Evolutionary conservation across 2,797 vertebrate species (phyloP).

Genomic region (Valencia hispanica): DNA sequence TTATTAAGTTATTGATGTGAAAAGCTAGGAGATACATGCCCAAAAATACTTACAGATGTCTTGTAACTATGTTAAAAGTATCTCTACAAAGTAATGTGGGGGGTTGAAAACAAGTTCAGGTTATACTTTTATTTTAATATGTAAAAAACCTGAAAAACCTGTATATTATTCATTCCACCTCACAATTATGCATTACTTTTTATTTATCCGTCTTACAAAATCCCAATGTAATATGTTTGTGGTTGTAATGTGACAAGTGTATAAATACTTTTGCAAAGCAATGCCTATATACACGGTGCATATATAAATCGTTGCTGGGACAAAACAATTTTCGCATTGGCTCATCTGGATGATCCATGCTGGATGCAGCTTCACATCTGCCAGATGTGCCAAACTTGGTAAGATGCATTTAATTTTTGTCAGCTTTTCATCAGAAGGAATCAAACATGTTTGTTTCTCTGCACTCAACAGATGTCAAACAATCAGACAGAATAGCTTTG

Average conservation of each 20-base stretch:
- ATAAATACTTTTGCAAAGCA: background rate
- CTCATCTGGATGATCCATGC: background rate
- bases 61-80: background rate
- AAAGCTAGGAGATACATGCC: background rate
- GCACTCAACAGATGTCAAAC: conserved; percentile 31
- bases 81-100: background rate
- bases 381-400: background rate
- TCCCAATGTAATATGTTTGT: background rate
- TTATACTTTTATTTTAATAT: background rate
- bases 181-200: background rate
- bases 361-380: background rate
- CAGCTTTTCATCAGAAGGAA: background rate
- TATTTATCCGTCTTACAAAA: background rate
- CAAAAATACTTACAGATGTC: background rate
- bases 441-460: conserved; percentile 1
- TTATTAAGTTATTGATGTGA: too few relatives aligned
- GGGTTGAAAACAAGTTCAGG: background rate
- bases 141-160: background rate
- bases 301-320: background rate
- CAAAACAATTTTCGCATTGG: background rate
- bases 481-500: conserved; percentile 18
- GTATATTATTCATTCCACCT: background rate
- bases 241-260: too few relatives aligned
- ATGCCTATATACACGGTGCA: background rate
- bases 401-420: background rate